A percentile compares a stretch with the other conserved stretches of the same genome.
phyloP scores from a whole-genome alignment of 1,140 invertebrate species.

The Himalopsyche phryganea region DNA sequence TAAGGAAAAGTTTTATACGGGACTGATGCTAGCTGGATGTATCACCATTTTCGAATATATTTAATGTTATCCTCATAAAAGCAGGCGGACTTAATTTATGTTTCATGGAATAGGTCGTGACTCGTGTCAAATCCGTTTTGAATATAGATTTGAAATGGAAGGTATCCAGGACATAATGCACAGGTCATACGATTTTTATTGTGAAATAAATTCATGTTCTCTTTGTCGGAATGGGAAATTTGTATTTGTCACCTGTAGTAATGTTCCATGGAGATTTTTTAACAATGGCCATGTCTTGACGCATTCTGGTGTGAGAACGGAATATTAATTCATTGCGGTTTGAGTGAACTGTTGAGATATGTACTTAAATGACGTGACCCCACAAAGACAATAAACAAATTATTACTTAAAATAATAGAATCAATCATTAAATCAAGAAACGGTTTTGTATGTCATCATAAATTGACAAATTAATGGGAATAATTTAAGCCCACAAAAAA shows the following conservation, averaged over 20 bases:
- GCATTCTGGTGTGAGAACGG: background rate
- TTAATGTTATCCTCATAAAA: too few species aligned
- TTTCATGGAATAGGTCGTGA: background rate
- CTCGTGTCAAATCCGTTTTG: constrained; percentile 11
- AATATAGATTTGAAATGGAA: constrained; percentile 12
- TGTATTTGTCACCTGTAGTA: constrained; percentile 18
- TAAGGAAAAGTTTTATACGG: too few species aligned
- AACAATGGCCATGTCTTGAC: background rate
- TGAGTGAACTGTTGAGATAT: too few species aligned
- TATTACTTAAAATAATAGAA: too few species aligned
- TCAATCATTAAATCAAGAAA: too few species aligned
- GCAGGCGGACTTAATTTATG: background rate
- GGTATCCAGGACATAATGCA: background rate
- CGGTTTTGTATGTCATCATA: too few species aligned
- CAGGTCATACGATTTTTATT: constrained; percentile 14
- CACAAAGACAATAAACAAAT: too few species aligned
- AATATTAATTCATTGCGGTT: background rate
- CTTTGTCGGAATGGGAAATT: constrained; percentile 23
- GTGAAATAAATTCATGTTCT: constrained; percentile 1
- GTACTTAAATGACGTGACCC: too few species aligned
- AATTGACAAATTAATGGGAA: too few species aligned
- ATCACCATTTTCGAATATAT: too few species aligned
- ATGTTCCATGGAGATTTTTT: background rate
- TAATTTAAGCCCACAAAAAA: too few species aligned
- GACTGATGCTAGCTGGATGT: too few species aligned